These are phyloP conservation scores for Hipparchia semele DNA, from an alignment of 2,888 invertebrate genomes.

Conservation along the genomic window DNA sequence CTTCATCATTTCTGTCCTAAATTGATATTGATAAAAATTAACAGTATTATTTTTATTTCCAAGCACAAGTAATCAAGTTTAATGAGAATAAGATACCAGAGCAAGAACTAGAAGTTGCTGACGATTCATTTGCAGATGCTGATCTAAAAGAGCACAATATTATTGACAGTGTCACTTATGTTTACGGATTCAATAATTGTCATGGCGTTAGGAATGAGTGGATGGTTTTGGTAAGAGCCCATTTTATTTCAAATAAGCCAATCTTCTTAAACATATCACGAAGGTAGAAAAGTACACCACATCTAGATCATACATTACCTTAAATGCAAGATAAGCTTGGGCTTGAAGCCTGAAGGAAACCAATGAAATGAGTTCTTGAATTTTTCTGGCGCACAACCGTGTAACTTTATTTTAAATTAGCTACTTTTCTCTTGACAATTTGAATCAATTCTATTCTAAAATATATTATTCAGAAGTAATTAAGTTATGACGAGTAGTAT, in stretches of 20 bases:
- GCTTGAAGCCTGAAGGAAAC: too few species aligned
- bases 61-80: constrained; percentile 51
- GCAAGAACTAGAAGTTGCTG: constrained; percentile 81
- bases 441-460: too few species aligned
- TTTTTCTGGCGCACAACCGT: too few species aligned
- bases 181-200: constrained; percentile 84
- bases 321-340: too few species aligned
- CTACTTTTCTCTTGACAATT: too few species aligned
- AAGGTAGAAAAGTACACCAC: not conserved
- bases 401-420: too few species aligned
- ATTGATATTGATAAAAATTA: not conserved
- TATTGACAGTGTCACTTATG: constrained; percentile 88
- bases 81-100: constrained; percentile 64
- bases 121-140: constrained; percentile 85
- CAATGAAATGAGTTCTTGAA: too few species aligned
- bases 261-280: not conserved
- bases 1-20: too few species aligned
- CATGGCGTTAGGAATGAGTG: constrained; percentile 75
- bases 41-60: constrained; percentile 1
- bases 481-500: too few species aligned
- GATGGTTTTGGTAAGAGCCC: constrained; percentile 72
- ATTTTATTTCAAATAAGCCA: not conserved
- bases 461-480: too few species aligned
- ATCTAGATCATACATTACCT: too few species aligned
- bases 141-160: constrained; percentile 87